Percentiles rank a stretch among this genome's conserved stretches.
Conservation (phyloP, 2,113 vertebrate species). For the Mustelus asterias region DNA sequence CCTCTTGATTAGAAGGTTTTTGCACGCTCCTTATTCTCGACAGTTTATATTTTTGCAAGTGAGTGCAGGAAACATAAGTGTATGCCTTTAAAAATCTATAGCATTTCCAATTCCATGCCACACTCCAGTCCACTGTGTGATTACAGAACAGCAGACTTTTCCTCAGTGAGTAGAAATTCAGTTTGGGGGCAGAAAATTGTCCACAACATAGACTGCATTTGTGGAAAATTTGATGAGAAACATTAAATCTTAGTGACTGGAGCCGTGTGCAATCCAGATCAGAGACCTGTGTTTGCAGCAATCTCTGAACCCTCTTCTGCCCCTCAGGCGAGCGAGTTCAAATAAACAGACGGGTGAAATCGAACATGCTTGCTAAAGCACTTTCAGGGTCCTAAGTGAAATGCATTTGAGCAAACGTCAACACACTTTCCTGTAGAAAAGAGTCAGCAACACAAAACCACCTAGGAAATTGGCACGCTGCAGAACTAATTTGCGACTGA, state of each 20-base stretch:
- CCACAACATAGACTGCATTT: not conserved
- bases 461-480: not conserved
- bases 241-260: not conserved
- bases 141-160: not conserved
- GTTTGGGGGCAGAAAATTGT: not conserved
- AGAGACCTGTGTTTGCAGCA: not conserved
- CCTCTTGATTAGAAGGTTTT: not conserved
- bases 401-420: not conserved
- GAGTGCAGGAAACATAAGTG: not conserved
- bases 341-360: constrained; percentile 12
- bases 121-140: not conserved
- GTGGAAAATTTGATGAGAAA: not conserved
- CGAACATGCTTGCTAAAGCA: not conserved
- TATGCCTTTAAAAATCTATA: not conserved
- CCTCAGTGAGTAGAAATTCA: not conserved
- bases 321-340: constrained; percentile 22
- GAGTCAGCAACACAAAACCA: not conserved
- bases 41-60: not conserved
- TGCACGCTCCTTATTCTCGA: not conserved
- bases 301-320: not conserved
- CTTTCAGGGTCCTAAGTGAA: not conserved
- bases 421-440: not conserved
- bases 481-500: not conserved
- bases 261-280: not conserved
- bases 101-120: not conserved